Percentiles rank a stretch among this genome's conserved stretches.
Evolutionary conservation across 1,140 invertebrate genomes (phyloP).

Genomic region (Panulirus ornatus): DNA sequence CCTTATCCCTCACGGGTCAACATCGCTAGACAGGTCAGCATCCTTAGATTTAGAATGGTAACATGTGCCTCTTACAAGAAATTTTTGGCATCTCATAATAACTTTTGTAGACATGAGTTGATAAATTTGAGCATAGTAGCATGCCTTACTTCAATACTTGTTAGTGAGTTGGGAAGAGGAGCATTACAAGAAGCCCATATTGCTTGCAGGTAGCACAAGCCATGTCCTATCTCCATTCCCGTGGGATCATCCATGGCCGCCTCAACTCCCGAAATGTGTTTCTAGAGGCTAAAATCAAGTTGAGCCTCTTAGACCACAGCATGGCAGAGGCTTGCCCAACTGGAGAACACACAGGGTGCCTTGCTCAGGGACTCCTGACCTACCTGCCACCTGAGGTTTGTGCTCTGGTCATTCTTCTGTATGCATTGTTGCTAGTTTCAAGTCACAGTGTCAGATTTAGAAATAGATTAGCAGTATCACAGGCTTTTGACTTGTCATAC

Average conservation of each 20-base stretch:
- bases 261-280: conserved; percentile 80
- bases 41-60: conserved; percentile 52
- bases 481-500: too few relatives aligned
- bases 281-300: conserved; percentile 79
- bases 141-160: too few relatives aligned
- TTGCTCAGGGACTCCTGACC: conserved; percentile 69
- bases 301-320: conserved; percentile 79
- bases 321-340: conserved; percentile 76
- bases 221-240: conserved; percentile 80
- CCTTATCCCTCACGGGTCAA: conserved; percentile 77
- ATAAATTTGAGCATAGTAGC: too few relatives aligned
- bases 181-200: too few relatives aligned
- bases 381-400: conserved; percentile 69
- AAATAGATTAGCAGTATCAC: too few relatives aligned
- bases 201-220: conserved; percentile 74
- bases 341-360: conserved; percentile 51
- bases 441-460: too few relatives aligned
- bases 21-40: conserved; percentile 78
- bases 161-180: too few relatives aligned
- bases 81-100: too few relatives aligned
- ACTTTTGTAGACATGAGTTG: too few relatives aligned
- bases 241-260: conserved; percentile 79
- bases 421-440: too few relatives aligned
- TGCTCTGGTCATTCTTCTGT: too few relatives aligned
- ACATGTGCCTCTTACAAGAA: too few relatives aligned